Conservation (phyloP, 1,140 invertebrate species). For the Drosophila nikananu region DNA sequence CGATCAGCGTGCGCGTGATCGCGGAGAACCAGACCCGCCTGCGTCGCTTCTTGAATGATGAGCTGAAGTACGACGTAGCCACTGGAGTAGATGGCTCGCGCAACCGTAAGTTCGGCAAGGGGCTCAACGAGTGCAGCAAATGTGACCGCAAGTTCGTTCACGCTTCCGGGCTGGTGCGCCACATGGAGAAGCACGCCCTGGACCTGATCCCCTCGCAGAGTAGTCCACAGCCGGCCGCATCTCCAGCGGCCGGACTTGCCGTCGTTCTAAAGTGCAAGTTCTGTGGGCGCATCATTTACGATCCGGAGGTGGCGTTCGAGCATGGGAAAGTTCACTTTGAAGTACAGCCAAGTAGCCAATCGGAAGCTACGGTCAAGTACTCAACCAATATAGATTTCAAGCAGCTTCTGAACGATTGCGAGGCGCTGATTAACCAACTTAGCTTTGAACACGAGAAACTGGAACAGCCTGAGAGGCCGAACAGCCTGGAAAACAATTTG, state of each 20-base stretch:
- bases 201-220: constrained; percentile 63
- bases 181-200: constrained; percentile 83
- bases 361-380: background rate
- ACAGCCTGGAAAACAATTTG: background rate
- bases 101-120: constrained; percentile 49
- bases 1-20: constrained; percentile 52
- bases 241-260: constrained; percentile 34
- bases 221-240: constrained; percentile 15
- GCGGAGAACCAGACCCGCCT: constrained; percentile 75
- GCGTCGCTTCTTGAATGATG: constrained; percentile 73
- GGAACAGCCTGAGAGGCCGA: background rate
- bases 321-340: constrained; percentile 57
- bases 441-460: too few relatives aligned
- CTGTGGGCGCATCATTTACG: constrained; percentile 75
- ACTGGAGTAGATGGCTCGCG: constrained; percentile 36
- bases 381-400: background rate
- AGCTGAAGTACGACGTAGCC: constrained; percentile 73
- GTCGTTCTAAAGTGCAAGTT: constrained; percentile 65
- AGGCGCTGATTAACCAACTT: constrained; percentile 1
- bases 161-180: constrained; percentile 75
- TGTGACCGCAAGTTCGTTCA: constrained; percentile 84
- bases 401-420: constrained; percentile 15
- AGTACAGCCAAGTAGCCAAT: background rate
- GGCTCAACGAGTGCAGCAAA: constrained; percentile 74
- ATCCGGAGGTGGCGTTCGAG: constrained; percentile 44